Evolutionary conservation across 2,888 invertebrate genomes (phyloP).

Genomic region (Oscheius sp.): DNA sequence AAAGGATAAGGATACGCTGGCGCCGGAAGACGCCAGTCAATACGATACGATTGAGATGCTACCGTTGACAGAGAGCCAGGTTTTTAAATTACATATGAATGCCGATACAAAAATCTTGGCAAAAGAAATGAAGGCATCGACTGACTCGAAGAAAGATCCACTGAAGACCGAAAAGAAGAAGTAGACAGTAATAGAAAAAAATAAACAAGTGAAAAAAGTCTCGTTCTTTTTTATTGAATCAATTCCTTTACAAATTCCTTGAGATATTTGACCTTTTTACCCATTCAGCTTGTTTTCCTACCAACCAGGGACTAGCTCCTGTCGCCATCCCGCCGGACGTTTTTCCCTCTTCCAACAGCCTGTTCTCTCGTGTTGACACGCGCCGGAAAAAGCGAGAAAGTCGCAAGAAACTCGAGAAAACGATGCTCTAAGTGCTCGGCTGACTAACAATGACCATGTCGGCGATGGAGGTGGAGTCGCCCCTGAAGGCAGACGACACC

Average conservation of each 20-base stretch:
- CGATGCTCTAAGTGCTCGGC: slow-evolving; percentile 19
- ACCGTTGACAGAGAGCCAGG: neutral
- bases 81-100: neutral
- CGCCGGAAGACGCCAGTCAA: neutral
- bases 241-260: no score
- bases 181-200: no score
- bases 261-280: neutral
- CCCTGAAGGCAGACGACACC: neutral
- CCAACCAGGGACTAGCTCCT: neutral
- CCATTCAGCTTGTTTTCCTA: neutral
- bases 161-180: no score
- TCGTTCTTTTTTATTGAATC: no score
- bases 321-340: slow-evolving; percentile 16
- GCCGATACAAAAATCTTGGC: no score
- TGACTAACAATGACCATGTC: neutral
- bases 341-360: slow-evolving; percentile 27
- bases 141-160: no score
- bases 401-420: slow-evolving; percentile 29
- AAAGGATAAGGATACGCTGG: neutral
- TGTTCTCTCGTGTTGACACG: slow-evolving; percentile 28
- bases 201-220: no score
- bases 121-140: no score
- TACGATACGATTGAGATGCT: neutral
- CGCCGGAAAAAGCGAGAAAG: slow-evolving; percentile 18
- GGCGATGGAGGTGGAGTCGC: neutral